Conservation (phyloP, 2,888 invertebrate species). For the Luperina nickerlii region DNA sequence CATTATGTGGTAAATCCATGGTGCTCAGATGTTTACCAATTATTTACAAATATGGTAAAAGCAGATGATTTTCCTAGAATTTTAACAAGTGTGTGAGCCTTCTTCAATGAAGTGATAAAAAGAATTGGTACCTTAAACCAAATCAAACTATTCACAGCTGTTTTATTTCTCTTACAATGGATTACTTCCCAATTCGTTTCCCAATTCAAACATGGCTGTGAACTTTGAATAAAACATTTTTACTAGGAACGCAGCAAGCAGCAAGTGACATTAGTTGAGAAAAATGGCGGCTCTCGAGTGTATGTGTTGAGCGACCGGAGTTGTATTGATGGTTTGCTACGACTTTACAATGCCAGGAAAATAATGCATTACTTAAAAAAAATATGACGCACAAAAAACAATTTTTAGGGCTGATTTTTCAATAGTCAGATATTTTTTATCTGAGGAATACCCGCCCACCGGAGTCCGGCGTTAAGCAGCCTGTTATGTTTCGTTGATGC, state of each 20-base stretch:
- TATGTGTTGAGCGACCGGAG: constrained; percentile 20
- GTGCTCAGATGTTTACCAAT: too few species aligned
- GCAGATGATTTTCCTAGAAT: too few species aligned
- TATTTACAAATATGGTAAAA: too few species aligned
- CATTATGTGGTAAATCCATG: too few species aligned
- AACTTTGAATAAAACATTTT: constrained; percentile 60
- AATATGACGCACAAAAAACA: background rate
- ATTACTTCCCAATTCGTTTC: constrained; percentile 52
- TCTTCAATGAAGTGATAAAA: background rate
- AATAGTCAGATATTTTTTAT: too few species aligned
- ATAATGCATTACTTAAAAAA: background rate
- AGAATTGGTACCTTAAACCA: background rate
- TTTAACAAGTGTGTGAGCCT: too few species aligned
- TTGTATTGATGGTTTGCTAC: constrained; percentile 26
- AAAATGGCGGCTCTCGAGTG: constrained; percentile 41
- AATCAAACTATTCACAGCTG: constrained; percentile 10
- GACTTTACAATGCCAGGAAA: constrained; percentile 7
- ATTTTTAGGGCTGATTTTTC: too few species aligned
- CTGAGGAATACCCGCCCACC: too few species aligned
- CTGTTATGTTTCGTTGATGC: too few species aligned
- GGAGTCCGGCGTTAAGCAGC: too few species aligned
- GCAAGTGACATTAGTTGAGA: constrained; percentile 59
- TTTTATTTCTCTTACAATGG: constrained; percentile 40
- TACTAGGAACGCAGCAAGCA: constrained; percentile 47
- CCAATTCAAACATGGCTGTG: constrained; percentile 42